Conservation (phyloP, 2,797 vertebrate species). For the Dendrocincla fuliginosa region DNA sequence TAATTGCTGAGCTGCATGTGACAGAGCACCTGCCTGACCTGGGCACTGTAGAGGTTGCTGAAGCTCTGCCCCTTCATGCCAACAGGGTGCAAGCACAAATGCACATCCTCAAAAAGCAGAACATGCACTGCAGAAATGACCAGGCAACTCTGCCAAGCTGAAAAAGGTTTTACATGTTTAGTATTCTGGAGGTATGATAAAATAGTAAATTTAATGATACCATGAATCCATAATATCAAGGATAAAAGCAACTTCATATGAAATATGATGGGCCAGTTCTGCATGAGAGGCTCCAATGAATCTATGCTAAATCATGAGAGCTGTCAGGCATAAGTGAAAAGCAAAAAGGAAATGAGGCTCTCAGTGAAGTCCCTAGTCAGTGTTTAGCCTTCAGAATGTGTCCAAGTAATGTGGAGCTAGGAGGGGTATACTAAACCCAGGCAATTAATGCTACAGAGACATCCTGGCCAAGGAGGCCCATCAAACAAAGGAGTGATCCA, state of each 20-base stretch:
- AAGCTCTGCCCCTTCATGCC: neutral
- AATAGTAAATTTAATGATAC: conserved; percentile 21
- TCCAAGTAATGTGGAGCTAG: neutral
- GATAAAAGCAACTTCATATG: conserved; percentile 15
- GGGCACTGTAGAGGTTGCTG: neutral
- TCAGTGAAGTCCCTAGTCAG: neutral
- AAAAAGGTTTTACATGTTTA: neutral
- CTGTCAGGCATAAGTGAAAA: neutral
- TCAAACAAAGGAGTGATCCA: neutral
- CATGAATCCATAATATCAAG: neutral
- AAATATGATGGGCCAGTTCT: conserved; percentile 8
- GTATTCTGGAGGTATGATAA: neutral
- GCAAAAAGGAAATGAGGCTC: neutral
- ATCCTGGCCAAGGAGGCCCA: neutral
- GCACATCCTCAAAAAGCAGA: neutral
- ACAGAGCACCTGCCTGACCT: neutral
- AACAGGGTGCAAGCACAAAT: neutral
- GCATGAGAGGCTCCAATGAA: neutral
- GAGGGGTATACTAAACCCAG: neutral
- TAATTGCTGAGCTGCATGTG: neutral
- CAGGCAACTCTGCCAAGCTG: neutral
- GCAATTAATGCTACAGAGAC: neutral
- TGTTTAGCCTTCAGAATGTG: neutral
- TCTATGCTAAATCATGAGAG: neutral
- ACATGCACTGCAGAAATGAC: neutral